Evolutionary conservation across 2,888 invertebrate species (phyloP).

Genomic region (Lasioglossum vierecki): DNA sequence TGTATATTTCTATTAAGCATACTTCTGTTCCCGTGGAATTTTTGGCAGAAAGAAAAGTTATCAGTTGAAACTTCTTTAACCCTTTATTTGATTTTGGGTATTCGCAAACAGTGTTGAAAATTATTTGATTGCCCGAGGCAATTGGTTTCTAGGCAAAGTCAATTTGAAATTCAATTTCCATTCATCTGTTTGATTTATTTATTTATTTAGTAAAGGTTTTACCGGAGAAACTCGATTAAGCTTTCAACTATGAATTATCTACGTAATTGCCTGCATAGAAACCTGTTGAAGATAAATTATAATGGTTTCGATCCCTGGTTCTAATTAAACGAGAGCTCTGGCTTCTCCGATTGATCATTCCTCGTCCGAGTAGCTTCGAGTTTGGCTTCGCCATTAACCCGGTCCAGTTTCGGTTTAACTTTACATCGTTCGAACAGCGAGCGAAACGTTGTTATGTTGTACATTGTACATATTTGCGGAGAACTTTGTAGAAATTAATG

Average conservation of each 20-base stretch:
- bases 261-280: neutral
- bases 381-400: slow-evolving; percentile 20
- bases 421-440: neutral
- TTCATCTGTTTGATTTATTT: neutral
- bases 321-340: slow-evolving; percentile 18
- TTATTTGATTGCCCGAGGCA: neutral
- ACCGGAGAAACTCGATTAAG: neutral
- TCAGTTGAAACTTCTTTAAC: too few relatives aligned
- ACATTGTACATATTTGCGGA: neutral
- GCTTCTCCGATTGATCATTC: slow-evolving; percentile 23
- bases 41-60: neutral
- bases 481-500: neutral
- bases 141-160: neutral
- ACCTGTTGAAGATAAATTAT: neutral
- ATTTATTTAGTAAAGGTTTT: neutral
- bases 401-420: neutral
- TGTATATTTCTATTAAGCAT: neutral
- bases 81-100: too few relatives aligned
- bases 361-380: slow-evolving; percentile 19
- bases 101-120: neutral
- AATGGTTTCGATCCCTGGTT: neutral
- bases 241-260: neutral
- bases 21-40: neutral
- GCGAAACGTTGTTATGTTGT: slow-evolving; percentile 7
- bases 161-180: neutral